These are phyloP conservation scores for Ramazzottius varieornatus DNA, from an alignment of 2,888 invertebrate genomes.

Conservation along the genomic window DNA sequence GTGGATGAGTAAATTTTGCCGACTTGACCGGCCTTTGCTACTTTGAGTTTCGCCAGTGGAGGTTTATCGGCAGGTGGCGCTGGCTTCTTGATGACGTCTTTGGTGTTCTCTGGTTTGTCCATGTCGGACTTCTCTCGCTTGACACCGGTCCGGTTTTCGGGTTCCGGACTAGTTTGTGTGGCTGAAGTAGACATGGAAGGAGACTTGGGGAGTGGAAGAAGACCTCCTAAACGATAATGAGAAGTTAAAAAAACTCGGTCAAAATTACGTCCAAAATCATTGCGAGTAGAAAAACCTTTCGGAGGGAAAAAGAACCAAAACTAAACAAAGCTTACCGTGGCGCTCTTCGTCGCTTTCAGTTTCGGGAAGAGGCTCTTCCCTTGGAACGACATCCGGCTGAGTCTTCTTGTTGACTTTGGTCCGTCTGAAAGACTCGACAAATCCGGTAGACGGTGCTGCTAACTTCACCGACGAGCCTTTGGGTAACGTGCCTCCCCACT, in stretches of 20 bases:
- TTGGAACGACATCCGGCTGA: background rate
- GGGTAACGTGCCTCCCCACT: constrained; percentile 22
- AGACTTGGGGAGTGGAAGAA: background rate
- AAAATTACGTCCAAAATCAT: no score
- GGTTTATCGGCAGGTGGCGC: background rate
- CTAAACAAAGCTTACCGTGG: background rate
- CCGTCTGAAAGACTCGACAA: background rate
- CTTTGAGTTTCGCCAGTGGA: background rate
- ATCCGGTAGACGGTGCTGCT: background rate
- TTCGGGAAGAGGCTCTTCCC: background rate
- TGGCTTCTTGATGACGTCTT: background rate
- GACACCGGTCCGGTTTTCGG: background rate
- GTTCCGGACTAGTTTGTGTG: constrained; percentile 1
- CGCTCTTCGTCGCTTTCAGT: background rate
- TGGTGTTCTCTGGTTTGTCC: background rate
- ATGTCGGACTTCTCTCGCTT: background rate
- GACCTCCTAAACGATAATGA: no score
- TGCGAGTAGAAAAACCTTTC: no score
- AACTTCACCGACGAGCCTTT: constrained; percentile 15
- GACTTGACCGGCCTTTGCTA: background rate
- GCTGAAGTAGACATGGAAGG: background rate
- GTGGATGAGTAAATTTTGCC: background rate
- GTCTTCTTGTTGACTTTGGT: background rate
- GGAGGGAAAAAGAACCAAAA: no score
- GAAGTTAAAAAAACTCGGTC: no score